Base-by-base conservation (phyloP, 2,797 vertebrate genomes). In the Nyctalus aviator region DNA sequence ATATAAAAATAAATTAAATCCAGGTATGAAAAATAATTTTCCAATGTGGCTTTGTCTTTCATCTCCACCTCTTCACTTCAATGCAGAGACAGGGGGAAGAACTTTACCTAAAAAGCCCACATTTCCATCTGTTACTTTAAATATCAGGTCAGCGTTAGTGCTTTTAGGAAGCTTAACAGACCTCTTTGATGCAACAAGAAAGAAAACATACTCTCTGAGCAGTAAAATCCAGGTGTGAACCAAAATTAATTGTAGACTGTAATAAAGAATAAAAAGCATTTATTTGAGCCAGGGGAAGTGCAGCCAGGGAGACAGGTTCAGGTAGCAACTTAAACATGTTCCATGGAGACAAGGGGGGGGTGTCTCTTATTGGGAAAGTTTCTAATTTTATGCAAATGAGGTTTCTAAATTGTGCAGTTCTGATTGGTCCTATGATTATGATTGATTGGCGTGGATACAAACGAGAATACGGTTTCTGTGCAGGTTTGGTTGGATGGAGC, bases 1-100 rank as follows among this genome's bases (percentile, higher is more conserved):
- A 96, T 88, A 81, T 76, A 73, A 92, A 94, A 88, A 73, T 89
- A 77, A 83, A 55, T 83, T 76, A 75, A 94, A 68, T 88, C 25
- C 44, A 86, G n/a, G 15, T 72, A 87, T 6, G 25, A 77, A 41
- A 77, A 92, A 48, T 41, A 85, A 94, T 76, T 88, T 35, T 82
- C 35, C 64, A 76, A 50, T 13, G 48, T 75, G n/a, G 72, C 44
- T 90, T 91, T 90, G 75, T 53, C 92, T 95, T 89, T 46, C 62
- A 64, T 82, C 64, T 93, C 78, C 18, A 37, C 55, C 13, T 96
- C 64, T 93, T 78, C 46, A 48, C 17, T 77, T 53, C 69, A 13
- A 37, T 68, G 71, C 30, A 75, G 41, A 50, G 86, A 44, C 15
- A 20, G 44, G 25, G 50, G 41, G 44, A 89, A 79, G 71, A 72